Evolutionary conservation across 1,140 invertebrate genomes (phyloP).

Genomic region (Penaeus japonicus): DNA sequence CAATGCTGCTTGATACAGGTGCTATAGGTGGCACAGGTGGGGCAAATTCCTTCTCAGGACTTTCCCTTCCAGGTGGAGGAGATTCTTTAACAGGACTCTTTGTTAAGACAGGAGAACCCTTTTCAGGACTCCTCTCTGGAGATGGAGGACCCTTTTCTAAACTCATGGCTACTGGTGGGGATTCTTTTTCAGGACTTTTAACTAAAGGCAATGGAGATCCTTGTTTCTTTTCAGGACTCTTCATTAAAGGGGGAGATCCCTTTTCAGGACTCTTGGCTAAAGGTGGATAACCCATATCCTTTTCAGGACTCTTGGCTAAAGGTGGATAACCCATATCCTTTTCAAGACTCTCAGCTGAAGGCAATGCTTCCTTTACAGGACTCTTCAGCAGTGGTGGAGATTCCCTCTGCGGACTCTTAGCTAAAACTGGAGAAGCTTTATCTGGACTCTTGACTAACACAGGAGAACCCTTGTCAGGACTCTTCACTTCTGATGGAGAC

Average conservation of each 20-base stretch:
- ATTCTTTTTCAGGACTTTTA: background rate
- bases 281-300: background rate
- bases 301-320: background rate
- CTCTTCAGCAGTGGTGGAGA: background rate
- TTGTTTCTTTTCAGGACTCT: constrained; percentile 33
- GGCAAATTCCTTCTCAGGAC: constrained; percentile 16
- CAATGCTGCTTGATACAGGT: too few relatives aligned
- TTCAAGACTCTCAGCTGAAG: background rate
- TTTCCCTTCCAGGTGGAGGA: constrained; percentile 19
- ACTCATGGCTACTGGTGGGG: background rate
- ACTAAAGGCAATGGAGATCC: background rate
- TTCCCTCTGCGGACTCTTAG: background rate
- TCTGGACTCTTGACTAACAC: background rate
- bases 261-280: constrained; percentile 9
- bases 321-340: background rate
- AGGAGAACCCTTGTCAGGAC: background rate
- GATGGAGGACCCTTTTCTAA: background rate
- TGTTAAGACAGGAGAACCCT: background rate
- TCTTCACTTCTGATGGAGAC: background rate
- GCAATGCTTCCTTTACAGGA: background rate
- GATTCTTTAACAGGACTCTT: constrained; percentile 19
- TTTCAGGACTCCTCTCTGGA: background rate
- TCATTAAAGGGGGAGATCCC: constrained; percentile 35
- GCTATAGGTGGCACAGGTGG: background rate
- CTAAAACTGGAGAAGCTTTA: background rate